Evolutionary conservation across 2,797 vertebrate genomes (phyloP).

Genomic region (Muscicapa comitata): DNA sequence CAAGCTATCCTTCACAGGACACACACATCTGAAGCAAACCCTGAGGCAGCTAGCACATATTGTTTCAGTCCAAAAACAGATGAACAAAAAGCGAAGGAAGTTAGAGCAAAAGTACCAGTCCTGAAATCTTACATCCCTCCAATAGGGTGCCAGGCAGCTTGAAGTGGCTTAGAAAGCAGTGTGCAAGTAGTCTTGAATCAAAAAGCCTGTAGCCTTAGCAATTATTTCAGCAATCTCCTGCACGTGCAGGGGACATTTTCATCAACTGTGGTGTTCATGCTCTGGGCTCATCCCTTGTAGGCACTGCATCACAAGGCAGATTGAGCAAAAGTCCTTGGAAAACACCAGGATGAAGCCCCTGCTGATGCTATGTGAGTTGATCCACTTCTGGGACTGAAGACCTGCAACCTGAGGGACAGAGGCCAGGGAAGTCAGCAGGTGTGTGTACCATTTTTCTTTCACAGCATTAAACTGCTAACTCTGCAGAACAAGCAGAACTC

Average conservation of each 20-base stretch:
- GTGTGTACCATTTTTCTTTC: not conserved
- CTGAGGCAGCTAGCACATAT: not conserved
- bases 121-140: not conserved
- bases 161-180: not conserved
- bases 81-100: not conserved
- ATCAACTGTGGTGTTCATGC: not conserved
- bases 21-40: not conserved
- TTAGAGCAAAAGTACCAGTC: not conserved
- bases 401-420: not conserved
- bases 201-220: not conserved
- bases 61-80: not conserved
- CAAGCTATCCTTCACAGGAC: not conserved
- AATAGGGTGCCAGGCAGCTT: accelerated
- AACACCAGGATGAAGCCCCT: not conserved
- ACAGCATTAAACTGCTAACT: not conserved
- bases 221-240: not conserved
- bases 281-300: not conserved
- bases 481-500: not conserved
- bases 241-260: not conserved
- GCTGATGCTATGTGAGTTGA: accelerated
- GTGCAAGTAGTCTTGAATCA: not conserved
- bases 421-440: not conserved
- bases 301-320: not conserved
- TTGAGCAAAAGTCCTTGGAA: not conserved
- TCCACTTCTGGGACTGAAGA: not conserved